Percentiles rank a stretch among this genome's conserved stretches.
Evolutionary conservation across 2,888 invertebrate genomes (phyloP).

Genomic region (Leptopilina drosophilae): DNA sequence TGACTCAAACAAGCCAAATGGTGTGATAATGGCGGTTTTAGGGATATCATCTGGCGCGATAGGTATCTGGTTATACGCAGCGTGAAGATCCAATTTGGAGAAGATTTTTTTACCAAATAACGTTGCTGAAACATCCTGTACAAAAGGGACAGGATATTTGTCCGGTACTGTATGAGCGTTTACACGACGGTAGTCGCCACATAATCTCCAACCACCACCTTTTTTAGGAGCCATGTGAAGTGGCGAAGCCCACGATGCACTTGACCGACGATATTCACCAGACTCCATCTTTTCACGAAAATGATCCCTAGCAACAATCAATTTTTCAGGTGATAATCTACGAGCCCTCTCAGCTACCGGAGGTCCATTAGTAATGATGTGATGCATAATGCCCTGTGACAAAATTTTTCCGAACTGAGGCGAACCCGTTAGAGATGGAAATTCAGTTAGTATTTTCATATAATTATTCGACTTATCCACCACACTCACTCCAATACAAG

Average conservation of each 20-base stretch:
- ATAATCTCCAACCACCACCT: too few relatives aligned
- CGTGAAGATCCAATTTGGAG: not conserved
- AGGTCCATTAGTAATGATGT: too few relatives aligned
- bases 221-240: too few relatives aligned
- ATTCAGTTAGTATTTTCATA: too few relatives aligned
- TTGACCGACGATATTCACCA: not conserved
- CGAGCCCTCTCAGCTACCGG: slow-evolving; percentile 62
- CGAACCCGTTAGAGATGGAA: too few relatives aligned
- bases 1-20: not conserved
- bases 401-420: too few relatives aligned
- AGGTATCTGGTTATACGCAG: not conserved
- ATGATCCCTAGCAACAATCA: not conserved
- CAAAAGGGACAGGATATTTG: not conserved
- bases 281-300: too few relatives aligned
- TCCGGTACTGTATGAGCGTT: not conserved
- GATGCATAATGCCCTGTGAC: too few relatives aligned
- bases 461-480: too few relatives aligned
- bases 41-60: not conserved
- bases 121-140: not conserved
- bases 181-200: not conserved
- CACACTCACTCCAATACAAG: not conserved
- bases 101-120: not conserved
- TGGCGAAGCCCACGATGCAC: too few relatives aligned
- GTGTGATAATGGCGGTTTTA: not conserved
- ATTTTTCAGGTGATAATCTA: slow-evolving; percentile 27